Percentiles rank a stretch among this genome's conserved stretches.
phyloP scores from a whole-genome alignment of 2,113 vertebrate species.

The Formicarius rufipectus region DNA sequence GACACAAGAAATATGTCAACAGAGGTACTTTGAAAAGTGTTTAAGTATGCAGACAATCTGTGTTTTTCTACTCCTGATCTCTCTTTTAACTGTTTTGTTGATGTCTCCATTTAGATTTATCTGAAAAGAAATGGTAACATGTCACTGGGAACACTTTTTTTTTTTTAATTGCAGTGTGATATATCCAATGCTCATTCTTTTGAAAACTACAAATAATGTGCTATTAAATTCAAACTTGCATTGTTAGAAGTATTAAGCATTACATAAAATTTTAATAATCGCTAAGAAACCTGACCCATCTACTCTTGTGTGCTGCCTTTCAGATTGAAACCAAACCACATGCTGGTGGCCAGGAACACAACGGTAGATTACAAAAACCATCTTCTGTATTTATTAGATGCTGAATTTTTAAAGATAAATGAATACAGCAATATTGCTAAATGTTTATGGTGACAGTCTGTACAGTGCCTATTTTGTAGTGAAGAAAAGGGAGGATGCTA shows the following conservation, averaged over 20 bases:
- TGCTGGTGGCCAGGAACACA: background rate
- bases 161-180: background rate
- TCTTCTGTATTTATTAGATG: background rate
- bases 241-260: background rate
- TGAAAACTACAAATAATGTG: background rate
- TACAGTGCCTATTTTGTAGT: background rate
- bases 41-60: background rate
- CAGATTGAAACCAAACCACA: background rate
- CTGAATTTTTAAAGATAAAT: background rate
- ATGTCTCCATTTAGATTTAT: background rate
- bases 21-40: slow-evolving; percentile 7
- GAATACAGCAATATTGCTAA: background rate
- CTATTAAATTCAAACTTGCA: background rate
- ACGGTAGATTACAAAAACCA: background rate
- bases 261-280: background rate
- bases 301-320: background rate
- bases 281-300: background rate
- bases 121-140: background rate
- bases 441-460: background rate
- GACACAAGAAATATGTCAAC: background rate
- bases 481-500: background rate
- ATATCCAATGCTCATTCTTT: background rate
- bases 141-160: background rate
- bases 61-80: background rate
- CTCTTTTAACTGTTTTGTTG: background rate